A percentile compares a stretch with the other conserved stretches of the same genome.
Conservation (phyloP, 2,797 vertebrate species). For the Ptychobarbus kaznakovi region DNA sequence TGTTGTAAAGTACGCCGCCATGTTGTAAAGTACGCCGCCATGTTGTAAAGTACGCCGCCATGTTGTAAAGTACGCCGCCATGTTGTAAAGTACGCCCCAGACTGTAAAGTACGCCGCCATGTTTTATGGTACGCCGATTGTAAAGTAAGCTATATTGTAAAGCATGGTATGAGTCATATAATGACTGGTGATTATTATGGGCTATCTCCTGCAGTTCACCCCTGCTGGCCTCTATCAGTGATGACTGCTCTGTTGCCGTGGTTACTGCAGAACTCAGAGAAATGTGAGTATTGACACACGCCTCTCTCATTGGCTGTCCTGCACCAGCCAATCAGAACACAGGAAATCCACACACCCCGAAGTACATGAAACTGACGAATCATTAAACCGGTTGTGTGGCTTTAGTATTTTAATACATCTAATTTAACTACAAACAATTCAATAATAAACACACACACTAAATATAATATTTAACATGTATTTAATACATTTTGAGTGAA, state of each 20-base stretch:
- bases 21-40: too few relatives aligned
- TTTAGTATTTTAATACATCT: not conserved
- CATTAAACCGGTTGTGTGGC: too few relatives aligned
- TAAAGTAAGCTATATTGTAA: too few relatives aligned
- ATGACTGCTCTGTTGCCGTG: constrained; percentile 92
- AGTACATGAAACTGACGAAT: not conserved
- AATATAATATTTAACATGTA: not conserved
- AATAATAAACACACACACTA: not conserved
- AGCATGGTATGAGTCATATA: not conserved
- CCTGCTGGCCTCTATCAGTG: constrained; percentile 89
- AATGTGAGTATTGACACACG: constrained; percentile 82
- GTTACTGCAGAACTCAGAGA: constrained; percentile 84
- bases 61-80: too few relatives aligned
- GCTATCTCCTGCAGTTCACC: constrained; percentile 74
- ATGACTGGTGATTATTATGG: constrained; percentile 4
- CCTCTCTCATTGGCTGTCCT: constrained; percentile 24
- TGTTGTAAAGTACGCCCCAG: too few relatives aligned
- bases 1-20: too few relatives aligned
- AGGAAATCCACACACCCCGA: not conserved
- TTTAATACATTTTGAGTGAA: not conserved
- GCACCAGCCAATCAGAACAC: not conserved
- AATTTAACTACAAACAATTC: not conserved
- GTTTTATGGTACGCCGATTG: too few relatives aligned
- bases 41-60: too few relatives aligned
- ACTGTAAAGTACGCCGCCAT: too few relatives aligned